Conservation (phyloP, 1,140 invertebrate genomes). For the Lineus longissimus region DNA sequence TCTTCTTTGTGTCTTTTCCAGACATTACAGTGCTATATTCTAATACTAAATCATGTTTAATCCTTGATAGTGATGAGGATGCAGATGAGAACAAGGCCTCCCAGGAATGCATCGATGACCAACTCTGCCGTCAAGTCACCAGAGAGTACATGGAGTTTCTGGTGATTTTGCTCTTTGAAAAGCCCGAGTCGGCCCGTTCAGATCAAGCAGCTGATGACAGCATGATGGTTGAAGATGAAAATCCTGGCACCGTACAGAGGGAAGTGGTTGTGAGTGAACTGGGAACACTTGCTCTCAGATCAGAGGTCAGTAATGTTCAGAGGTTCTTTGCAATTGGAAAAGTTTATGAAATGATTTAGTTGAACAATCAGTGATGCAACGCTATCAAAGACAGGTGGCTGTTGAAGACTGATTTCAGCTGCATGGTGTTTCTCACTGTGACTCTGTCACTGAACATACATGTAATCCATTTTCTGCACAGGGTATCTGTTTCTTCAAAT, state of each 20-base stretch:
- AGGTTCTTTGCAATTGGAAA: too few relatives aligned
- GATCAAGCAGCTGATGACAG: conserved; percentile 53
- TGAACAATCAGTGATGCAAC: too few relatives aligned
- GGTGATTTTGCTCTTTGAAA: conserved; percentile 27
- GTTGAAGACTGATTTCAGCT: too few relatives aligned
- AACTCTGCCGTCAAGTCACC: conserved; percentile 78
- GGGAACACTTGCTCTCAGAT: conserved; percentile 64
- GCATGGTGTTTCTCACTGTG: too few relatives aligned
- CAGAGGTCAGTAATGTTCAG: conserved; percentile 56
- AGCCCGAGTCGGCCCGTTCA: conserved; percentile 7
- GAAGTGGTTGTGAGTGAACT: conserved; percentile 67
- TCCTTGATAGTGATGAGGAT: conserved; percentile 5
- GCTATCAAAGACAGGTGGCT: too few relatives aligned
- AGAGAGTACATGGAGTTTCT: conserved; percentile 81
- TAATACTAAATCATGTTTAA: too few relatives aligned
- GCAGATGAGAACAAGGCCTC: conserved; percentile 69
- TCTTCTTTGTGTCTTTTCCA: too few relatives aligned
- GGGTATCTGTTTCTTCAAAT: too few relatives aligned
- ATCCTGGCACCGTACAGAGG: conserved; percentile 60
- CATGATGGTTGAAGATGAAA: conserved; percentile 64
- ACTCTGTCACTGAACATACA: too few relatives aligned
- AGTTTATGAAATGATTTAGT: too few relatives aligned
- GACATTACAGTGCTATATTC: too few relatives aligned
- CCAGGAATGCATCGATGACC: conserved; percentile 82
- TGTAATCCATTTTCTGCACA: too few relatives aligned